Percentiles rank a stretch among this genome's conserved stretches.
These are phyloP conservation scores for Phanerotoma sp. DNA, from an alignment of 2,888 invertebrate species.

Conservation along the genomic window DNA sequence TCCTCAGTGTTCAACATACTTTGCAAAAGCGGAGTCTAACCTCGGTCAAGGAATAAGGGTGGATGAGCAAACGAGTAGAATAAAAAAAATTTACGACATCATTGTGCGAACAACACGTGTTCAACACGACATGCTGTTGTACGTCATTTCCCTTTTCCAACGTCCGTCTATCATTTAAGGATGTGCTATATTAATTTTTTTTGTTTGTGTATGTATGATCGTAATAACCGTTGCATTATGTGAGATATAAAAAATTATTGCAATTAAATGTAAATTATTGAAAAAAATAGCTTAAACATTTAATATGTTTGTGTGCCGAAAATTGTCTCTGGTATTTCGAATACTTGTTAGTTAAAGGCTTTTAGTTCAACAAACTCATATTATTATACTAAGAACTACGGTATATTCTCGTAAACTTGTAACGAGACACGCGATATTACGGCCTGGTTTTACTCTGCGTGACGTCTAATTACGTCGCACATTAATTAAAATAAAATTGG, in stretches of 20 bases:
- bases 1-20: too few species aligned
- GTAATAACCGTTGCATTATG: too few species aligned
- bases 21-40: constrained; percentile 14
- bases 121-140: constrained; percentile 37
- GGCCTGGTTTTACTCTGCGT: constrained; percentile 27
- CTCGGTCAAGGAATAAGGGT: constrained; percentile 3
- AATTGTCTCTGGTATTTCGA: too few species aligned
- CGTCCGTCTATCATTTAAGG: not conserved
- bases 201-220: not conserved
- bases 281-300: too few species aligned
- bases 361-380: too few species aligned
- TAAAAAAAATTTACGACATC: constrained; percentile 38
- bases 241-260: too few species aligned
- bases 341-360: too few species aligned
- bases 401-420: constrained; percentile 13
- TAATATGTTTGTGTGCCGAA: too few species aligned
- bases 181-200: not conserved
- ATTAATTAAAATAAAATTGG: constrained; percentile 39
- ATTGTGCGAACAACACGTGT: constrained; percentile 41
- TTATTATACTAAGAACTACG: too few species aligned
- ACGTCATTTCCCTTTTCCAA: constrained; percentile 9
- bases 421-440: constrained; percentile 24
- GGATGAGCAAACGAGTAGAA: constrained; percentile 3
- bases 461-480: constrained; percentile 38
- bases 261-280: too few species aligned